A percentile compares a stretch with the other conserved stretches of the same genome.
These are phyloP conservation scores for Ariopsis seemanni DNA, from an alignment of 2,113 vertebrate species.

Conservation along the genomic window DNA sequence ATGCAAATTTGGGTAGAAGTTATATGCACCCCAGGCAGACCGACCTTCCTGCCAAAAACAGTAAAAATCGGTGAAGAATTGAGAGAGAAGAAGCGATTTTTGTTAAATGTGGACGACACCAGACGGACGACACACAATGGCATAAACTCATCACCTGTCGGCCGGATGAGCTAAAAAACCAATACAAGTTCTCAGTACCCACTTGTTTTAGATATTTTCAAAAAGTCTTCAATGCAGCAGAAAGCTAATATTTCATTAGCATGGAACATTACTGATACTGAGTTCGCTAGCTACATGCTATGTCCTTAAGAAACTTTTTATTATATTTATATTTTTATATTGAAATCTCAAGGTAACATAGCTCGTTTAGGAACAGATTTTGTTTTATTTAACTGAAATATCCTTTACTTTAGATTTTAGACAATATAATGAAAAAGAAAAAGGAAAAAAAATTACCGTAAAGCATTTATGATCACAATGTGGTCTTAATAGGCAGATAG, in stretches of 20 bases:
- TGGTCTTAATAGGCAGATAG: neutral
- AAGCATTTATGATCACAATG: neutral
- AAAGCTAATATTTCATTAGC: neutral
- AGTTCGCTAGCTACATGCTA: neutral
- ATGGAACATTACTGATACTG: neutral
- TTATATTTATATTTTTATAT: neutral
- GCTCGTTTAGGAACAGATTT: neutral
- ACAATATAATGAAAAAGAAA: neutral
- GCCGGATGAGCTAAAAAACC: neutral
- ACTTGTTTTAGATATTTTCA: neutral
- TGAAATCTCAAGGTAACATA: too few species aligned
- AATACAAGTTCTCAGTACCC: neutral
- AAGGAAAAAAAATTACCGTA: neutral
- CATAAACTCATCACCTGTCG: too few species aligned
- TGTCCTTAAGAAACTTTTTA: neutral
- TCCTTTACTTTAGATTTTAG: neutral
- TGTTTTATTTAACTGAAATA: neutral
- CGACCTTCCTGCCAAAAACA: too few species aligned
- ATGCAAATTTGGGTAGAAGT: too few species aligned
- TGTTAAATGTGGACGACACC: too few species aligned
- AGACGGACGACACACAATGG: too few species aligned
- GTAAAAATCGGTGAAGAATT: too few species aligned
- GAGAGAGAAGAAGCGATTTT: too few species aligned
- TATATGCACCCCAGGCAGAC: too few species aligned
- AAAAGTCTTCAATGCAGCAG: neutral